phyloP scores from a whole-genome alignment of 92 coral and sea anemone genomes.

The Epizoanthus ramosus region DNA sequence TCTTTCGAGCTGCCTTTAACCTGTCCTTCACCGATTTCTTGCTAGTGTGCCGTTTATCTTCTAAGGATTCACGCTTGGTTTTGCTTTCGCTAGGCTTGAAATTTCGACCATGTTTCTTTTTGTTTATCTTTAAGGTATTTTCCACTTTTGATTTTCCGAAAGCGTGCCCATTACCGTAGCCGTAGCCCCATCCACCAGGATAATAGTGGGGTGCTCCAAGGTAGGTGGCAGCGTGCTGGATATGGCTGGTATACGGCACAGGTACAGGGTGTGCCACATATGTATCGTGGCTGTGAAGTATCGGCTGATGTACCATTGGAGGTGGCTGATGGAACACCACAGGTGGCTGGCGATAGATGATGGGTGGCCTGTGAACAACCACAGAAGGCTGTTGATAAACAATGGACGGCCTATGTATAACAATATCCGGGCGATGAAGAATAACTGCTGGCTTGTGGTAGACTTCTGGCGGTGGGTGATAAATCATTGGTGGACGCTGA shows the following conservation, averaged over 20 bases:
- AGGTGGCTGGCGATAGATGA: constrained; percentile 90
- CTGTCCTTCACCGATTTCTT: constrained; percentile 19
- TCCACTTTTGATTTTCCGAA: constrained; percentile 84
- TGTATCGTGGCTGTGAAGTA: constrained; percentile 86
- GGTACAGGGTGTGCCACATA: constrained; percentile 79
- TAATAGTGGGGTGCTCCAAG: constrained; percentile 89
- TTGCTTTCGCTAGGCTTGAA: constrained; percentile 25
- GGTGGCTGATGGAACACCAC: constrained; percentile 93
- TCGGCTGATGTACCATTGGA: constrained; percentile 86
- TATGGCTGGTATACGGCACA: constrained; percentile 71
- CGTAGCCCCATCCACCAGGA: constrained; percentile 76
- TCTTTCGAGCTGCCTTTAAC: constrained; percentile 72
- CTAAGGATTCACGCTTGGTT: constrained; percentile 18
- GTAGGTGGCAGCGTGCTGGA: constrained; percentile 71
- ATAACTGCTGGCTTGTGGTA: constrained; percentile 89
- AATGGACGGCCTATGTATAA: constrained; percentile 92
- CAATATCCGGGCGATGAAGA: constrained; percentile 95
- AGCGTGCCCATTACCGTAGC: constrained; percentile 60
- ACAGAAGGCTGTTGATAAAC: constrained; percentile 97
- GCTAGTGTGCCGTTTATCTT: constrained; percentile 12
- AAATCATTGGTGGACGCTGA: constrained; percentile 88
- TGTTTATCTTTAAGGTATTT: constrained; percentile 36
- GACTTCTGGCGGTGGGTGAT: constrained; percentile 97
- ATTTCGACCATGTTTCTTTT: constrained; percentile 15
- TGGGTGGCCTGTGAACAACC: constrained; percentile 91